Base-by-base conservation (phyloP, 2,797 vertebrate genomes). In the Corythornis leucogaster region DNA sequence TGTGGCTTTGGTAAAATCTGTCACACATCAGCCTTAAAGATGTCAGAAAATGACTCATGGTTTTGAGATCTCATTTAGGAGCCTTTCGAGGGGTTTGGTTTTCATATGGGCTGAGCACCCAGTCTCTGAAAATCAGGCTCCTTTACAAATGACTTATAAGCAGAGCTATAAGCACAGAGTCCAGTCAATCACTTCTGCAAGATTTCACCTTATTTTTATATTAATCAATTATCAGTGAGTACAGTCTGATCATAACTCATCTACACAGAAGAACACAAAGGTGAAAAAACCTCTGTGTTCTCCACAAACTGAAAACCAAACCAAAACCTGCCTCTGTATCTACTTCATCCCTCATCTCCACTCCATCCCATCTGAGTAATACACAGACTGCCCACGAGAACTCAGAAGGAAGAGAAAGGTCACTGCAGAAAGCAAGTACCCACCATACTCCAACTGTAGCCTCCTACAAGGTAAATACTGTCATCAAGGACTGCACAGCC, bases 381-480 rank as follows among this genome's bases (percentile, higher is more conserved):
- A 20, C 1, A 26, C 4, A 6, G 42, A 30, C 14, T 43, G n/a
- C 22, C 25, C 2, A 2, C n/a, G 54, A 43, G 26, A 35, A 42
- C n/a, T 43, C 21, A 24, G 62, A 43, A 66, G 69, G 40, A 75
- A 68, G 0, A 28, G 43, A 50, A 40, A 10, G 18, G 16, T 62
- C 24, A 17, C 5, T 74, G 55, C 7, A 62, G 53, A 82, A 40
- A 15, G 63, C 19, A 74, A 70, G 54, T 71, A 95, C 92, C 12
- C 97, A 99, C 99, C 99, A 99, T 99, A 96, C 99, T 99, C 99
- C 99, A 99, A 97, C 99, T 99, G 96, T 99, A 99, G 93, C 99
- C 99, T 31, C 99, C 99, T 20, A 99, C 98, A 17, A 99, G 98
- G 95, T 99, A 99, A 97, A 99, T 99, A 88, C 98, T 99, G 95